Evolutionary conservation across 2,888 invertebrate genomes (phyloP).

Genomic region (Trichacis sp.): DNA sequence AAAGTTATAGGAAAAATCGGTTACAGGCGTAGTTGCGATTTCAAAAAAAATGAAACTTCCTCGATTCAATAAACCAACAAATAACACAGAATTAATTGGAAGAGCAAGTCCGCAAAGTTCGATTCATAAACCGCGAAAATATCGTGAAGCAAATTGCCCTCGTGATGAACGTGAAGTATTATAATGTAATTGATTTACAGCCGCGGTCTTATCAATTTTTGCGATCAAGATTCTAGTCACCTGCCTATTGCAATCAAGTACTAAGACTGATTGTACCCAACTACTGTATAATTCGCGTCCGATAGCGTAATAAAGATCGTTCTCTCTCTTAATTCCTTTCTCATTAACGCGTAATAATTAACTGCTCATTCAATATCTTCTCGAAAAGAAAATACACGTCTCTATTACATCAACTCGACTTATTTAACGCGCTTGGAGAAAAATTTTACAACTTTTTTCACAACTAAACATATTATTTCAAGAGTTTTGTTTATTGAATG

Average conservation of each 20-base stretch:
- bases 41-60: no score
- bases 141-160: not conserved
- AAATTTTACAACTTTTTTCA: no score
- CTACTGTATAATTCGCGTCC: constrained; percentile 1
- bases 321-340: not conserved
- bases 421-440: no score
- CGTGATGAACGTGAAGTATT: not conserved
- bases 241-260: not conserved
- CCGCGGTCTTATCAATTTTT: not conserved
- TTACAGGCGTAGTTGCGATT: no score
- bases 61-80: not conserved
- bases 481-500: no score
- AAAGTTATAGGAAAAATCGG: no score
- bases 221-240: not conserved
- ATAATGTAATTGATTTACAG: not conserved
- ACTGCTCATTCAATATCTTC: not conserved
- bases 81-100: not conserved
- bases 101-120: not conserved
- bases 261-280: not conserved
- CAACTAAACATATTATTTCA: no score
- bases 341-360: not conserved
- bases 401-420: no score
- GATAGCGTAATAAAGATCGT: not conserved
- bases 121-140: no score
- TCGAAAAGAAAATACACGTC: no score